Percentiles rank a stretch among this genome's conserved stretches.
Evolutionary conservation across 1,140 invertebrate species (phyloP).

Genomic region (Philopotamus ludificatus): DNA sequence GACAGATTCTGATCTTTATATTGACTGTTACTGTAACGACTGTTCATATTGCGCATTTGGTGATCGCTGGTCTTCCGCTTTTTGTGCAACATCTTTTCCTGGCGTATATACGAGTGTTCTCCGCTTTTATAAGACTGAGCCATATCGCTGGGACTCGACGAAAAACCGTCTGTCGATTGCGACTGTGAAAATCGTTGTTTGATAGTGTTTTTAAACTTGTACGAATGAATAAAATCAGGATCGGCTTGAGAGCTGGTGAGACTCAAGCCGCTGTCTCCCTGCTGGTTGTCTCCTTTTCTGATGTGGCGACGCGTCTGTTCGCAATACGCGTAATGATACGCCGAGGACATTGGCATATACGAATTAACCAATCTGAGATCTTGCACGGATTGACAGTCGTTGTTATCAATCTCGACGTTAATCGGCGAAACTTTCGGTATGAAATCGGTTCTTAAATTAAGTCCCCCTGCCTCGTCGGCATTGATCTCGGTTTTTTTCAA

Average conservation of each 20-base stretch:
- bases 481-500: conserved; percentile 14
- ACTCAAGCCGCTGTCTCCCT: conserved; percentile 38
- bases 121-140: conserved; percentile 15
- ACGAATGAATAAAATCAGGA: conserved; percentile 61
- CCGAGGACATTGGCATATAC: neutral
- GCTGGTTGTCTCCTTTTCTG: conserved; percentile 24
- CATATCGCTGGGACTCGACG: conserved; percentile 36
- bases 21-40: conserved; percentile 13
- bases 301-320: conserved; percentile 22
- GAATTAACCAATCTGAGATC: conserved; percentile 13
- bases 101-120: conserved; percentile 42
- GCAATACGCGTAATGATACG: conserved; percentile 14
- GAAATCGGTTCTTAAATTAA: neutral
- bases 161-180: conserved; percentile 42
- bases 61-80: conserved; percentile 29
- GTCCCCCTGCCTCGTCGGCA: conserved; percentile 21
- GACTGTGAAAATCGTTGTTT: conserved; percentile 75
- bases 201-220: conserved; percentile 95
- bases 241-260: conserved; percentile 46
- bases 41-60: conserved; percentile 6
- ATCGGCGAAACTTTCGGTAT: neutral
- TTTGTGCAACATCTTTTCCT: conserved; percentile 41
- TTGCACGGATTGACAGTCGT: conserved; percentile 17
- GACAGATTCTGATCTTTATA: conserved; percentile 30
- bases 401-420: conserved; percentile 1